These are phyloP conservation scores for Gorsachius goisagi DNA, from an alignment of 2,113 vertebrate species.

Conservation along the genomic window DNA sequence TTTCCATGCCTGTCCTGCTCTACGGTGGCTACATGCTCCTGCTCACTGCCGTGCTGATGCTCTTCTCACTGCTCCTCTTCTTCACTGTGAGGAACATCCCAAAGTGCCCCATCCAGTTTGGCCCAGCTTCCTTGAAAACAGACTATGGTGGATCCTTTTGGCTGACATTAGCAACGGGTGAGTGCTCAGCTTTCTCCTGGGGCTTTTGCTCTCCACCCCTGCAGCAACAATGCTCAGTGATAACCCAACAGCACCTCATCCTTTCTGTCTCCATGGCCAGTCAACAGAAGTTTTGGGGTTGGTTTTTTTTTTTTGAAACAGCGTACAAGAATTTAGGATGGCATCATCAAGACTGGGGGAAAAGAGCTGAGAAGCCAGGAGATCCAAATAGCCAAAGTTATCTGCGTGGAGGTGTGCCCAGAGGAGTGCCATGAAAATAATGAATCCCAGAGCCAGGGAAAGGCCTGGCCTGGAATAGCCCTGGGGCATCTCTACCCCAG, in stretches of 20 bases:
- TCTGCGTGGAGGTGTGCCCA: neutral
- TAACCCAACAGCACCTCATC: accelerated
- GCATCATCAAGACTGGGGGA: neutral
- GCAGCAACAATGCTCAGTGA: neutral
- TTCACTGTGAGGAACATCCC: slow-evolving; percentile 72
- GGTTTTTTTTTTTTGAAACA: neutral
- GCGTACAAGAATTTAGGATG: neutral
- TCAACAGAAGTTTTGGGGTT: neutral
- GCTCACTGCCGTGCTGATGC: slow-evolving; percentile 79
- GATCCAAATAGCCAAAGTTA: neutral
- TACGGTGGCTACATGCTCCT: slow-evolving; percentile 87
- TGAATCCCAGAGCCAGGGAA: neutral
- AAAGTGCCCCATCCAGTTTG: slow-evolving; percentile 81
- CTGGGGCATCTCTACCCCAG: neutral
- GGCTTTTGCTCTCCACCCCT: neutral
- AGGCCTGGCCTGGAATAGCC: neutral
- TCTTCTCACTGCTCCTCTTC: slow-evolving; percentile 87
- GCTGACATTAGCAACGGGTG: slow-evolving; percentile 88
- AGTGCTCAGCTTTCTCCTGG: neutral
- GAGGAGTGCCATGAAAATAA: neutral
- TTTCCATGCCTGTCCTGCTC: slow-evolving; percentile 84
- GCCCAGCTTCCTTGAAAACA: slow-evolving; percentile 71
- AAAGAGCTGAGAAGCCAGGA: neutral
- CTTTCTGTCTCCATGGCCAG: neutral
- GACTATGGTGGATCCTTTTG: slow-evolving; percentile 89